Percentiles rank a stretch among this genome's conserved stretches.
Conservation (phyloP, 2,113 vertebrate genomes). For the Herpetotheres cachinnans region DNA sequence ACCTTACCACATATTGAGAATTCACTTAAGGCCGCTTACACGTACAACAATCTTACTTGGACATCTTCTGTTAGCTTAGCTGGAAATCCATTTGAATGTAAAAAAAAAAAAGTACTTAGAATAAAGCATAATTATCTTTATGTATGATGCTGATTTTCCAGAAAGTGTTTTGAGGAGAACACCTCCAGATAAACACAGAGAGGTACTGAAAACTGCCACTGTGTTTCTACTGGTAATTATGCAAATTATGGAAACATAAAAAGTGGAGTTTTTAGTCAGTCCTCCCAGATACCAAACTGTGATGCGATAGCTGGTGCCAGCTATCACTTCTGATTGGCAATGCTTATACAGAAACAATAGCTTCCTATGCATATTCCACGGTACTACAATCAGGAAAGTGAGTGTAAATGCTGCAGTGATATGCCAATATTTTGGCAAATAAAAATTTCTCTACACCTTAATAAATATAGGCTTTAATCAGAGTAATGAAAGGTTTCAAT, state of each 20-base stretch:
- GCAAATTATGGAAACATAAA: neutral
- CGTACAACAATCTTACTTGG: neutral
- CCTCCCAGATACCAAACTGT: neutral
- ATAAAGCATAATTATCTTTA: neutral
- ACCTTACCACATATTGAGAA: neutral
- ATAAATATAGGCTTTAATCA: neutral
- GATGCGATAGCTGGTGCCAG: neutral
- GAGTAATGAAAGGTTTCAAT: neutral
- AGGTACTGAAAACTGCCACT: neutral
- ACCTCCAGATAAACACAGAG: neutral
- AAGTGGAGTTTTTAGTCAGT: neutral
- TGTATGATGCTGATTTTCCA: neutral
- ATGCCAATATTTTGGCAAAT: neutral
- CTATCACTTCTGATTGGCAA: neutral
- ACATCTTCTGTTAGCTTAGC: neutral
- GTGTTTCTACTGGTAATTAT: neutral
- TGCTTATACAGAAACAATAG: neutral
- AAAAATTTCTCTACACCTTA: neutral
- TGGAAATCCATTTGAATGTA: neutral
- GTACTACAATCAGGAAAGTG: neutral
- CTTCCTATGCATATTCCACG: rapidly evolving
- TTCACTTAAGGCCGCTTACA: neutral
- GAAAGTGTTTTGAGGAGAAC: neutral
- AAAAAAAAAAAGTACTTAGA: neutral
- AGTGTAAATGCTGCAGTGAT: neutral